Evolutionary conservation across 2,113 vertebrate species (phyloP).

Genomic region (Rutilus rutilus): DNA sequence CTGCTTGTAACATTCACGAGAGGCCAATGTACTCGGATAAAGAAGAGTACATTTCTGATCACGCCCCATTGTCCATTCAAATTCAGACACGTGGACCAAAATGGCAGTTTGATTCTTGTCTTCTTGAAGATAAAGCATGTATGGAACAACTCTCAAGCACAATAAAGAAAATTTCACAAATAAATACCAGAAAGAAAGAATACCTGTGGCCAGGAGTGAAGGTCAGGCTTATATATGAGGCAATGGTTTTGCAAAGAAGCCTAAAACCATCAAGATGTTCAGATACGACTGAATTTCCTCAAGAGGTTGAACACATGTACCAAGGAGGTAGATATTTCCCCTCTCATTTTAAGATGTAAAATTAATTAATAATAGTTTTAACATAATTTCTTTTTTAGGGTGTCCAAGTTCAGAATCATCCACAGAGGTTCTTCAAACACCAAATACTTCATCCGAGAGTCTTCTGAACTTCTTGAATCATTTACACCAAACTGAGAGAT

Average conservation of each 20-base stretch:
- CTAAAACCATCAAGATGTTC: neutral
- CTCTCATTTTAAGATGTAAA: neutral
- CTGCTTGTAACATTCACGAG: conserved; percentile 42
- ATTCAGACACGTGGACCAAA: conserved; percentile 28
- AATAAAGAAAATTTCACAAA: conserved; percentile 36
- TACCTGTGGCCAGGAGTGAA: conserved; percentile 51
- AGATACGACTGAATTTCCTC: neutral
- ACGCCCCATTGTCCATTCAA: conserved; percentile 49
- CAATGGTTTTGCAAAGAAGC: neutral
- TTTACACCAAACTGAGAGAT: conserved; percentile 34
- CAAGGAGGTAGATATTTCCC: neutral
- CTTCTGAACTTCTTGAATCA: conserved; percentile 47
- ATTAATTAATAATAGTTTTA: neutral
- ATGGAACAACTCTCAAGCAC: conserved; percentile 25
- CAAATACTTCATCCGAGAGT: neutral
- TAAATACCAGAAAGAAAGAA: conserved; percentile 3
- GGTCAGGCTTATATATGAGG: conserved; percentile 37
- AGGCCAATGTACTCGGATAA: conserved; percentile 24
- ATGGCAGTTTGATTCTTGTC: conserved; percentile 17
- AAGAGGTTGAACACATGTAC: neutral
- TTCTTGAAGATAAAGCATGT: conserved; percentile 30
- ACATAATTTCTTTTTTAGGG: neutral
- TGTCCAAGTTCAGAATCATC: neutral
- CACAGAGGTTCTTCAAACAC: neutral
- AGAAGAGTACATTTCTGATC: conserved; percentile 48